Evolutionary conservation across 92 coral and sea anemone species (phyloP).

Genomic region (Metridium senile): DNA sequence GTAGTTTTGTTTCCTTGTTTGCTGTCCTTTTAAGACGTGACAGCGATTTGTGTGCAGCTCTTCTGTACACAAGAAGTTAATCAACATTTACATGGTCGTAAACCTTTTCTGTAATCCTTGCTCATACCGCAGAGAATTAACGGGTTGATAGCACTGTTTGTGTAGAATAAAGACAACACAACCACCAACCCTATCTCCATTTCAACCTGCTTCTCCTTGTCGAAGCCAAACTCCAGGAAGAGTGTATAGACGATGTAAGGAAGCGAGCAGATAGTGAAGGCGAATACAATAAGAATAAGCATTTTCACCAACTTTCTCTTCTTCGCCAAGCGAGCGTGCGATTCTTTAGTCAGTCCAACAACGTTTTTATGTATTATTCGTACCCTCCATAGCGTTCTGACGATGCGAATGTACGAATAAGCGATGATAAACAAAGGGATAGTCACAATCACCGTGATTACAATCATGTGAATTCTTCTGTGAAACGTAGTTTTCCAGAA

Average conservation of each 20-base stretch:
- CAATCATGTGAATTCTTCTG: conserved; percentile 70
- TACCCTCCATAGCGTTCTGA: conserved; percentile 77
- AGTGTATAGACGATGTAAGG: conserved; percentile 66
- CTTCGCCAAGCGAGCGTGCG: conserved; percentile 82
- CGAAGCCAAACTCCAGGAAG: conserved; percentile 69
- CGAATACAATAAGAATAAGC: conserved; percentile 86
- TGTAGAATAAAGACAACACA: conserved; percentile 73
- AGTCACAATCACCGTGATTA: conserved; percentile 61
- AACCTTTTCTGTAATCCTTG: conserved; percentile 87
- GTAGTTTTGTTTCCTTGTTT: neutral
- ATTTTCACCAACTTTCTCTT: conserved; percentile 93
- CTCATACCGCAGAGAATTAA: conserved; percentile 94
- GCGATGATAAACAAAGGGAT: conserved; percentile 76
- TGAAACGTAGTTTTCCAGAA: conserved; percentile 60
- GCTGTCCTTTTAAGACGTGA: neutral
- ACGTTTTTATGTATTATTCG: conserved; percentile 71
- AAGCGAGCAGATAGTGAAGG: conserved; percentile 81
- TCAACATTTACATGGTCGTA: conserved; percentile 64
- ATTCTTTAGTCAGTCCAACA: conserved; percentile 62
- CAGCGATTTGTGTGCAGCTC: too few species aligned
- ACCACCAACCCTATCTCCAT: conserved; percentile 66
- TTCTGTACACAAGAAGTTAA: neutral
- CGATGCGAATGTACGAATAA: conserved; percentile 60
- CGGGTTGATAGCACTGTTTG: conserved; percentile 94
- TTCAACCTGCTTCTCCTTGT: conserved; percentile 24